Evolutionary conservation across 2,113 vertebrate species (phyloP).

Genomic region (Ceyx margarethae): DNA sequence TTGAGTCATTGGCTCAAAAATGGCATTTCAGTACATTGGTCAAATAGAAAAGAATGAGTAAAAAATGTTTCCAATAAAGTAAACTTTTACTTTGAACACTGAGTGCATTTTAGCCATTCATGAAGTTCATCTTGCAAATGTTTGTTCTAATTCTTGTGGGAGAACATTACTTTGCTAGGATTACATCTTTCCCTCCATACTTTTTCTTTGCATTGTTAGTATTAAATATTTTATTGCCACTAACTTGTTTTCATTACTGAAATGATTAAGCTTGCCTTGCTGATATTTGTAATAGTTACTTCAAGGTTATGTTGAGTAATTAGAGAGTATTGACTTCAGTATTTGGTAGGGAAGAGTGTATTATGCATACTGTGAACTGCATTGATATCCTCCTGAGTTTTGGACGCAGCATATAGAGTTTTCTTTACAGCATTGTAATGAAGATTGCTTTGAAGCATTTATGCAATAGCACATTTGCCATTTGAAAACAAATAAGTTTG

Average conservation of each 20-base stretch:
- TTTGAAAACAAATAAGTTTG: constrained; percentile 60
- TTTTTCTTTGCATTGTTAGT: constrained; percentile 68
- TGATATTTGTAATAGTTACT: constrained; percentile 60
- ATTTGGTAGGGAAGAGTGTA: constrained; percentile 72
- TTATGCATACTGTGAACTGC: constrained; percentile 79
- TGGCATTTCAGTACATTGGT: constrained; percentile 36
- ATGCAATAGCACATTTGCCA: constrained; percentile 62
- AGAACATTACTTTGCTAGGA: background rate
- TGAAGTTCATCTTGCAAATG: background rate
- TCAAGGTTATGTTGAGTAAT: constrained; percentile 52
- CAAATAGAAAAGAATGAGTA: background rate
- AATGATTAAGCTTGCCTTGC: constrained; percentile 31
- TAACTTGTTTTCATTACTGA: constrained; percentile 59
- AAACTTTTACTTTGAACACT: background rate
- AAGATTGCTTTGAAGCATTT: constrained; percentile 74
- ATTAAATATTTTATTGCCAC: constrained; percentile 48
- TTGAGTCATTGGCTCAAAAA: background rate
- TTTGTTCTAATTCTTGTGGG: background rate
- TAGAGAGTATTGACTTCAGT: constrained; percentile 64
- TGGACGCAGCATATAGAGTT: constrained; percentile 48
- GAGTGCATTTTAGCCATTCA: constrained; percentile 43
- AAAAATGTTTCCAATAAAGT: constrained; percentile 6
- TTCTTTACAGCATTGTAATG: constrained; percentile 59
- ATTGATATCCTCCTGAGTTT: constrained; percentile 68
- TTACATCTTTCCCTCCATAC: background rate